These are phyloP conservation scores for Pituophis catenifer DNA, from an alignment of 2,113 vertebrate species.

Conservation along the genomic window DNA sequence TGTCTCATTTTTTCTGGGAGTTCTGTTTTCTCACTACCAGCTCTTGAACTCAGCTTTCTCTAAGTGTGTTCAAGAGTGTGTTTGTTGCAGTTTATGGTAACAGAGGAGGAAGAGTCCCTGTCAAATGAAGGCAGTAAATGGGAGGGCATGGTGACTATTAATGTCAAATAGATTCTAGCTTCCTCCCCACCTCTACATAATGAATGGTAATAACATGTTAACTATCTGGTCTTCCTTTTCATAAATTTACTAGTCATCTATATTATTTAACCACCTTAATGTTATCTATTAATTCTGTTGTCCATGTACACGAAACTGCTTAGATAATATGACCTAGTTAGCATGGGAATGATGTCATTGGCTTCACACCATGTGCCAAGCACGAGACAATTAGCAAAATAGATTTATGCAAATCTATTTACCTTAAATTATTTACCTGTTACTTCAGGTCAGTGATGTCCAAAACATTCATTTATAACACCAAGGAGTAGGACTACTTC, in stretches of 20 bases:
- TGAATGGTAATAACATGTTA: neutral
- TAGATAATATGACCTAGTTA: neutral
- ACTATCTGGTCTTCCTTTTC: neutral
- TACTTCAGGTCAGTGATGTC: neutral
- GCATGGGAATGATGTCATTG: neutral
- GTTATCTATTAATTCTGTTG: neutral
- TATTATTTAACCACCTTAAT: neutral
- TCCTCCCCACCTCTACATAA: neutral
- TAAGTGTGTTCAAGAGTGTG: neutral
- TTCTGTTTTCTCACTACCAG: neutral
- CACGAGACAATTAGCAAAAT: too few species aligned
- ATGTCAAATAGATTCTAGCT: neutral
- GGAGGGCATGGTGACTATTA: neutral
- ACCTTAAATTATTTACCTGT: neutral
- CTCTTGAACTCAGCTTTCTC: neutral
- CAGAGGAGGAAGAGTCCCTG: neutral
- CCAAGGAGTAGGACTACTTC: neutral
- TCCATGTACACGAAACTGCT: neutral
- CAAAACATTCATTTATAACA: neutral
- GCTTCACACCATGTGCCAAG: neutral
- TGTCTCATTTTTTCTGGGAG: neutral
- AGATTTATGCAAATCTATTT: neutral
- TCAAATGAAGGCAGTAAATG: neutral
- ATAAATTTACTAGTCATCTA: neutral
- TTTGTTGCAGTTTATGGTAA: neutral